Percentiles rank a stretch among this genome's conserved stretches.
Evolutionary conservation across 2,888 invertebrate species (phyloP).

Genomic region (Torymus aiolomorphi): DNA sequence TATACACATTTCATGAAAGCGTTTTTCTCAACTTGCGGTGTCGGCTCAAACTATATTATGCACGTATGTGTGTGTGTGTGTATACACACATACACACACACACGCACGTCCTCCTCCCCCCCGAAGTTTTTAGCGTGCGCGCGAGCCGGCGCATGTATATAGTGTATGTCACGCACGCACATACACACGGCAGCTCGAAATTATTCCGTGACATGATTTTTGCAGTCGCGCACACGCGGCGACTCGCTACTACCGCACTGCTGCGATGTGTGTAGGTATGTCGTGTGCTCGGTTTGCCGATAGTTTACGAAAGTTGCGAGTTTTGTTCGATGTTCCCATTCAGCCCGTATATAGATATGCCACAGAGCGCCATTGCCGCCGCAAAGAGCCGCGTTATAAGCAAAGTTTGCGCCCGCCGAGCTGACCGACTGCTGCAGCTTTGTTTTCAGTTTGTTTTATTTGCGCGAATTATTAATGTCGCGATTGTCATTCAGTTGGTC

Average conservation of each 20-base stretch:
- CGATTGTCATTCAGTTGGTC: not conserved
- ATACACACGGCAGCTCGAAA: constrained; percentile 1
- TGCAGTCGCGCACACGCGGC: not conserved
- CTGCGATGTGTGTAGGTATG: too few relatives aligned
- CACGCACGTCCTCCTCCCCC: too few relatives aligned
- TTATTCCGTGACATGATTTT: constrained; percentile 44
- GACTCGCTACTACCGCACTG: not conserved
- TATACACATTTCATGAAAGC: not conserved
- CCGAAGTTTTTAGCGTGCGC: constrained; percentile 18
- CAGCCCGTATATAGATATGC: not conserved
- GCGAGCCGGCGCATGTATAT: not conserved
- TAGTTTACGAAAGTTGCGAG: constrained; percentile 43
- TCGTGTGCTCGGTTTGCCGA: constrained; percentile 16
- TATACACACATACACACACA: too few relatives aligned
- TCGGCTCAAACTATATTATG: constrained; percentile 18
- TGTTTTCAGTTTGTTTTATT: too few relatives aligned
- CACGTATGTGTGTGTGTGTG: too few relatives aligned
- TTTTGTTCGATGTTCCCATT: constrained; percentile 39
- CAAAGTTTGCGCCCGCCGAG: too few relatives aligned
- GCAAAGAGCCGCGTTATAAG: too few relatives aligned
- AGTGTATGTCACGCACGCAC: not conserved
- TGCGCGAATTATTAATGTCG: too few relatives aligned
- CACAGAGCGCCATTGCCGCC: too few relatives aligned
- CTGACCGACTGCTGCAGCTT: too few relatives aligned
- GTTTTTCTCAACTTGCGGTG: not conserved